Evolutionary conservation across 2,797 vertebrate genomes (phyloP), one percentile per base, ranked within the genome.

Genomic region (Myioborus melanocephalus): DNA sequence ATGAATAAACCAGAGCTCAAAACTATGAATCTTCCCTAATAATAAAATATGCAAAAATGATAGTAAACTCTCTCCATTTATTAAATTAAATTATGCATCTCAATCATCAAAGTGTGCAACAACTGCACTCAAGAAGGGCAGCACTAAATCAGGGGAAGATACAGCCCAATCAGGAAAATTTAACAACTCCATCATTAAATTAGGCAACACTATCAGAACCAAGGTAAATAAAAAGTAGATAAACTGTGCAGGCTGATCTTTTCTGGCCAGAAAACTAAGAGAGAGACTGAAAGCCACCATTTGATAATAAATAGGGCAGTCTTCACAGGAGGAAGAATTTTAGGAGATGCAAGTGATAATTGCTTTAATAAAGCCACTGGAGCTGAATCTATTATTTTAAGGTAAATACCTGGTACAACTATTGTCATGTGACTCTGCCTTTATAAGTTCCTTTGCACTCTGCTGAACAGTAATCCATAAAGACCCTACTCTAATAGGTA

Each of bases 51-150:
- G 94, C 83, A 98, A 97, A 98, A 96, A 92, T 93, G 87, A 96
- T 86, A 96, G 93, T 92, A 97, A 96, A 96, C 94, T 97, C 79
- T 91, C 82, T 85, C 95, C 76, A 97, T 97, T 97, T 97, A 97
- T 96, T 97, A 97, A 97, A 97, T 97, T 80, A 97, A 97, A 97
- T 97, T 95, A 97, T 95, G 82, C 90, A 94, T 94, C 70, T 97
- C 93, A 96, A 75, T 97, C 95, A 95, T 75, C 77, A 96, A 96
- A 97, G 75, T 81, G 23, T 64, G 94, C 94, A 93, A 88, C 78
- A 72, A 94, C 69, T 92, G 65, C 83, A 86, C 76, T 91, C 76
- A 79, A 94, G 92, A 83, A 78, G 93, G 94, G 90, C 37, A n/a
- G 90, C 88, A 87, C 75, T 94, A 91, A 88, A 95, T 93, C 87